Evolutionary conservation across 2,888 invertebrate species (phyloP).

Genomic region (Cataglyphis altisquamis): DNA sequence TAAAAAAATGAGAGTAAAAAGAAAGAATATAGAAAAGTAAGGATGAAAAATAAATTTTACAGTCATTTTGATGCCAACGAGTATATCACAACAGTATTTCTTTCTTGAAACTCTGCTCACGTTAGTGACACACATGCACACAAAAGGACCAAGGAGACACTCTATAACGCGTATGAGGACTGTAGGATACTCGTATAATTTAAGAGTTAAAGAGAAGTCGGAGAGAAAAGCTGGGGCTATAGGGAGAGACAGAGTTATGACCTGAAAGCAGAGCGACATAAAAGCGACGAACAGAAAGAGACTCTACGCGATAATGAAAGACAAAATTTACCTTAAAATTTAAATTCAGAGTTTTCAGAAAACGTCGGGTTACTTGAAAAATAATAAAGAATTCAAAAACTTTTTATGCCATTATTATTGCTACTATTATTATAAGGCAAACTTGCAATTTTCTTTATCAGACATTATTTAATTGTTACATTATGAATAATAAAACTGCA

Average conservation of each 20-base stretch:
- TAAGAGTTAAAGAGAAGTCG: slow-evolving; percentile 57
- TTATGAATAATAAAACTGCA: neutral
- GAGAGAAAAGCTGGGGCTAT: slow-evolving; percentile 43
- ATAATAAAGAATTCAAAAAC: slow-evolving; percentile 8
- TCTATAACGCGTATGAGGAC: slow-evolving; percentile 45
- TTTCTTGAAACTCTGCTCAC: slow-evolving; percentile 36
- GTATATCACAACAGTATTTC: slow-evolving; percentile 46
- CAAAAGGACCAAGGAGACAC: slow-evolving; percentile 36
- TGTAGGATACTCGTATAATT: slow-evolving; percentile 51
- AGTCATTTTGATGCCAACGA: slow-evolving; percentile 41
- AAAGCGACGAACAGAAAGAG: slow-evolving; percentile 35
- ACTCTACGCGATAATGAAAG: slow-evolving; percentile 24
- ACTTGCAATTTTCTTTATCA: neutral
- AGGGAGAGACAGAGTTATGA: slow-evolving; percentile 30
- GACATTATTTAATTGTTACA: neutral
- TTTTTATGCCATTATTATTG: neutral
- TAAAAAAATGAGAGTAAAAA: too few relatives aligned
- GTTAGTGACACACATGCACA: slow-evolving; percentile 49
- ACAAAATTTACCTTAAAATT: slow-evolving; percentile 34
- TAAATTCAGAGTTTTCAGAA: neutral
- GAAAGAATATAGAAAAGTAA: neutral
- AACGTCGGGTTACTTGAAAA: neutral
- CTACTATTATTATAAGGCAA: slow-evolving; percentile 8
- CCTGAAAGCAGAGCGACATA: slow-evolving; percentile 30
- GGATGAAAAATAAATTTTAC: slow-evolving; percentile 3